Conservation (phyloP, 2,113 vertebrate genomes). For the Centropus unirufus region DNA sequence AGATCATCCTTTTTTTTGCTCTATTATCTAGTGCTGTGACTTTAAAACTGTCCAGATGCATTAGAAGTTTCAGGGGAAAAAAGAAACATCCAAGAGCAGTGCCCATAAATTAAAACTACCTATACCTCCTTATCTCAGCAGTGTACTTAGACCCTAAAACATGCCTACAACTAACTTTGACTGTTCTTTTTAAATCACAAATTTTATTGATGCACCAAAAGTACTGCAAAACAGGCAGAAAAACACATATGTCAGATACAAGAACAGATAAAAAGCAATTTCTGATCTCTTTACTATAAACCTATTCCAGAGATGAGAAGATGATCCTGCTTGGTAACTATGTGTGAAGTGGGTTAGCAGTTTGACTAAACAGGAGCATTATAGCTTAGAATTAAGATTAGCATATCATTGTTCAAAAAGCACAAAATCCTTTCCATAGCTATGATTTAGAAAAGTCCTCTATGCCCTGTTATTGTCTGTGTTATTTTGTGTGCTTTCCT, state of each 20-base stretch:
- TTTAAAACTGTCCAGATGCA: background rate
- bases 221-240: background rate
- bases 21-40: background rate
- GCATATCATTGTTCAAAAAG: constrained; percentile 18
- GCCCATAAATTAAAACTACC: background rate
- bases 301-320: background rate
- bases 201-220: background rate
- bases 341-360: constrained; percentile 12
- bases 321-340: background rate
- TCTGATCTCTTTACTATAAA: background rate
- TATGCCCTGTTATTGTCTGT: background rate
- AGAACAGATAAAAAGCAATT: background rate
- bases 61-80: background rate
- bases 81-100: background rate
- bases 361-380: background rate
- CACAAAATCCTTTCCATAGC: constrained; percentile 17
- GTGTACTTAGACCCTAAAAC: background rate
- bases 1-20: background rate
- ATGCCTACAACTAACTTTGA: background rate
- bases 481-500: background rate
- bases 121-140: background rate
- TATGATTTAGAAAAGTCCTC: constrained; percentile 23
- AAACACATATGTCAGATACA: background rate
- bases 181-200: background rate
- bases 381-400: constrained; percentile 53